Conservation (phyloP, 2,797 vertebrate species). For the Dryobates pubescens region DNA sequence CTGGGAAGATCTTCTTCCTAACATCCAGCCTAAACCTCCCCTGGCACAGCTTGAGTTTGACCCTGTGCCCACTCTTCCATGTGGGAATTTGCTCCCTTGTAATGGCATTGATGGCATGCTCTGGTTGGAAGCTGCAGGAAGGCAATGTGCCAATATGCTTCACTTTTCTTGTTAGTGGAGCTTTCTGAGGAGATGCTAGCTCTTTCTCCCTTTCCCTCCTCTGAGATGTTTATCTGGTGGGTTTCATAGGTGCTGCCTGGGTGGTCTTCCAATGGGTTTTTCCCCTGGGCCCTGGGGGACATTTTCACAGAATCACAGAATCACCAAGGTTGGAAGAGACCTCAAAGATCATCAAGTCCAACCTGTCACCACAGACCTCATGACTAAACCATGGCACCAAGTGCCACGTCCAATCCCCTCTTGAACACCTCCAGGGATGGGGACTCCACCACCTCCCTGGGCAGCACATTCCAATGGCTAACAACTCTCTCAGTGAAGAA, state of each 20-base stretch:
- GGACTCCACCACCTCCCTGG: no score
- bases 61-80: background rate
- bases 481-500: no score
- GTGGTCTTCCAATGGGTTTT: background rate
- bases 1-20: no score
- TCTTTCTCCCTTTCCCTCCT: background rate
- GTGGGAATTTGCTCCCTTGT: background rate
- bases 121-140: background rate
- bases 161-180: background rate
- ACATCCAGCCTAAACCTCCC: no score
- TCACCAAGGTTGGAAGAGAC: no score
- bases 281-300: background rate
- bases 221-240: background rate
- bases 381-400: no score
- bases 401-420: no score
- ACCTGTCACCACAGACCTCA: no score
- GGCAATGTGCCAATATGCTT: background rate
- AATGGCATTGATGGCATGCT: background rate
- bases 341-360: no score
- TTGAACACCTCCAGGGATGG: no score
- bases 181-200: background rate
- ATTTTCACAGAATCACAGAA: no score
- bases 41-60: background rate
- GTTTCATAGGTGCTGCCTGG: background rate
- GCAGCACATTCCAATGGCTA: no score